Conservation (phyloP, 1,140 invertebrate genomes). For the Dysdera silvatica region DNA sequence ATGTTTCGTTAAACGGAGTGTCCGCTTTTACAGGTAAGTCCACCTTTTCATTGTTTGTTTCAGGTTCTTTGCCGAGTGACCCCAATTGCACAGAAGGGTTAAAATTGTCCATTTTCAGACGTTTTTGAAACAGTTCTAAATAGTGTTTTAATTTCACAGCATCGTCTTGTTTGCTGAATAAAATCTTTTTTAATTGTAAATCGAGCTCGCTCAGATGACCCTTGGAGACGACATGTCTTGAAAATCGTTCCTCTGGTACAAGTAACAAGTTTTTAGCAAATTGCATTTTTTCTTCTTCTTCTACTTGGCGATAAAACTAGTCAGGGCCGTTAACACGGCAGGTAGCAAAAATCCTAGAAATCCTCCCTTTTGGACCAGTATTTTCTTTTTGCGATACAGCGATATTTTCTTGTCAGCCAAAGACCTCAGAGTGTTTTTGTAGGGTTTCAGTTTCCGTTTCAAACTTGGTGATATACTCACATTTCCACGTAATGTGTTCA, state of each 20-base stretch:
- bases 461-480: background rate
- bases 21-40: too few relatives aligned
- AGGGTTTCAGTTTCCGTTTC: background rate
- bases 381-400: background rate
- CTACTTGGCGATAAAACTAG: background rate
- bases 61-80: background rate
- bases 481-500: slow-evolving; percentile 12
- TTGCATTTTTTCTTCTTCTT: too few relatives aligned
- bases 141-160: background rate
- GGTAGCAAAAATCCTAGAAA: background rate
- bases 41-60: background rate
- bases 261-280: background rate
- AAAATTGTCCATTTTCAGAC: background rate
- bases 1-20: too few relatives aligned
- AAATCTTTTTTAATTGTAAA: background rate
- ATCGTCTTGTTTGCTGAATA: background rate
- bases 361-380: background rate
- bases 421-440: background rate
- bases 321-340: background rate
- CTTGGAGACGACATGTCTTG: background rate
- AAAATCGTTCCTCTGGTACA: background rate
- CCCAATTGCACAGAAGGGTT: background rate
- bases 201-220: background rate
- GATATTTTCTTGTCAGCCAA: background rate
- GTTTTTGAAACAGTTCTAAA: slow-evolving; percentile 3